Evolutionary conservation across 2,113 vertebrate genomes (phyloP).

Genomic region (Gallinago jamesoni): DNA sequence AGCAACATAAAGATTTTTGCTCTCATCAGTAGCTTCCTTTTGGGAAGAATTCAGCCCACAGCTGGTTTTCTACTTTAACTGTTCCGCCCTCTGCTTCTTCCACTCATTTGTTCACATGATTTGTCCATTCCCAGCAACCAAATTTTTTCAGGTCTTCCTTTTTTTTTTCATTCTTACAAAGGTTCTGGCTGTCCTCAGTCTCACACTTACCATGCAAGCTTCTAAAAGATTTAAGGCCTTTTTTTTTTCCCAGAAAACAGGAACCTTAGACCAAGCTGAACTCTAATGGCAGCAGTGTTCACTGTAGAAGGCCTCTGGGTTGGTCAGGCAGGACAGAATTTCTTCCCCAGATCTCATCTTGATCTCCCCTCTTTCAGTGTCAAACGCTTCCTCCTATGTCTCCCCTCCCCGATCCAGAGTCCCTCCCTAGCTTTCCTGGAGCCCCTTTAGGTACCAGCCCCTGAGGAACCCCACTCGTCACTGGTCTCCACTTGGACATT

Average conservation of each 20-base stretch:
- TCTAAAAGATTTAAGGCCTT: background rate
- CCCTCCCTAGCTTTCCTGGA: too few relatives aligned
- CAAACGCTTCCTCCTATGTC: too few relatives aligned
- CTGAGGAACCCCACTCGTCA: too few relatives aligned
- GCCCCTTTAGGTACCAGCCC: too few relatives aligned
- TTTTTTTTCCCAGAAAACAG: background rate
- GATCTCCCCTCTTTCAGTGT: too few relatives aligned
- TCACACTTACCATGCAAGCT: background rate
- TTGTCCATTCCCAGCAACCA: conserved; percentile 10
- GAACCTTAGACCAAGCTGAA: background rate
- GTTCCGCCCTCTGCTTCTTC: background rate
- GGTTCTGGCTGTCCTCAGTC: background rate
- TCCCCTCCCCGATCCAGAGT: too few relatives aligned
- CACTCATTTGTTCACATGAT: background rate
- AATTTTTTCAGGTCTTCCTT: background rate
- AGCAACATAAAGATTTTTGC: background rate
- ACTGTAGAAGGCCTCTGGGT: background rate
- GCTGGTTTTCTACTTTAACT: conserved; percentile 36
- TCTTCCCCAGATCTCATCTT: too few relatives aligned
- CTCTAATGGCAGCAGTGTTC: background rate
- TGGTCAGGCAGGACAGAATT: background rate
- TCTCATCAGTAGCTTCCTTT: background rate
- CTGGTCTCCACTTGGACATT: too few relatives aligned
- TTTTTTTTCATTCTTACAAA: background rate
- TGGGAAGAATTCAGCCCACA: conserved; percentile 3